Conservation (phyloP, 2,797 vertebrate species). For the Pseudopleuronectes americanus region DNA sequence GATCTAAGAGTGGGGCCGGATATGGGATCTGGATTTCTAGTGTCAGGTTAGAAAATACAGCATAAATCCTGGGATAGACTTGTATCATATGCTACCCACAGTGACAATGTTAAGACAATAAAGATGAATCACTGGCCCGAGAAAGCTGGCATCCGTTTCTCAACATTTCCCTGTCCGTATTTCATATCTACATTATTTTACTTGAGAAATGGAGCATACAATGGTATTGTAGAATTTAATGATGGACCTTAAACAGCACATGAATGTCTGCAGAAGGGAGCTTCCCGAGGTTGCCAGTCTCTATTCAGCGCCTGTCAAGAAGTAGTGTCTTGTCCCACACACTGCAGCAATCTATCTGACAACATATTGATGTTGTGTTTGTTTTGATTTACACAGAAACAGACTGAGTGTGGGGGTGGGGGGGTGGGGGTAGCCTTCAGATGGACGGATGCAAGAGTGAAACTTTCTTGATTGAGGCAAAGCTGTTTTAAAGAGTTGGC, state of each 20-base stretch:
- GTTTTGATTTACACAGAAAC: conserved; percentile 43
- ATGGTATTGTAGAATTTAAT: conserved; percentile 11
- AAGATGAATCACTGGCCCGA: not conserved
- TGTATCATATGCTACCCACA: too few species aligned
- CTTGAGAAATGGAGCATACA: not conserved
- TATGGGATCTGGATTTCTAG: too few species aligned
- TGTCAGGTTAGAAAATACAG: too few species aligned
- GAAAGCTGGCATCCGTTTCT: not conserved
- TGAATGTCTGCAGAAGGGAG: conserved; percentile 9
- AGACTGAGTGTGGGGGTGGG: conserved; percentile 2
- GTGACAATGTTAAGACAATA: not conserved
- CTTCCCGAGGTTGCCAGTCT: conserved; percentile 49
- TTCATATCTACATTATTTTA: not conserved
- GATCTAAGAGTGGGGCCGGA: not conserved
- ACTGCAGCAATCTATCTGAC: conserved; percentile 54
- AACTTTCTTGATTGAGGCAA: conserved; percentile 47
- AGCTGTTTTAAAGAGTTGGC: conserved; percentile 31
- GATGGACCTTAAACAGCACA: conserved; percentile 23
- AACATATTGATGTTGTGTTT: conserved; percentile 62
- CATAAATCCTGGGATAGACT: too few species aligned
- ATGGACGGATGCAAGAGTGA: conserved; percentile 23
- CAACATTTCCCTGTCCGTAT: not conserved
- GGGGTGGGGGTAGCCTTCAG: conserved; percentile 39
- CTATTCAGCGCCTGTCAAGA: conserved; percentile 48
- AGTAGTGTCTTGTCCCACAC: conserved; percentile 46